Percentiles rank a stretch among this genome's conserved stretches.
Conservation (phyloP, 1,140 invertebrate species). For the Caerostris extrusa region DNA sequence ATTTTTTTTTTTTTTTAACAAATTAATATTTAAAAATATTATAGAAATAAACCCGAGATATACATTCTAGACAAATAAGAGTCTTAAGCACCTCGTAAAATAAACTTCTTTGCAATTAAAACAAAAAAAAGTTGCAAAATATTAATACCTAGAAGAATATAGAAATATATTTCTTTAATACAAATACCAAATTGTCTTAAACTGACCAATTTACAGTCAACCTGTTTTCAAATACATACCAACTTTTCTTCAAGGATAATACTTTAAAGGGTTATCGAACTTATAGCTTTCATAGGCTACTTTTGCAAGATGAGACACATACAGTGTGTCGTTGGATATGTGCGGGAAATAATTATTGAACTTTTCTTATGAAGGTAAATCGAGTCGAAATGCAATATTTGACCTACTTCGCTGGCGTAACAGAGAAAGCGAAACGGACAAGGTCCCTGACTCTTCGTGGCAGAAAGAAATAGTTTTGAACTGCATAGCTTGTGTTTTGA, state of each 20-base stretch:
- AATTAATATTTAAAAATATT: too few species aligned
- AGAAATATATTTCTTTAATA: too few species aligned
- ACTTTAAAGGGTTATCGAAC: slow-evolving; percentile 4
- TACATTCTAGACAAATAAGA: too few species aligned
- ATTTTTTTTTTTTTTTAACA: too few species aligned
- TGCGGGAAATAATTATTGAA: slow-evolving; percentile 13
- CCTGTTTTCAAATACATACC: neutral
- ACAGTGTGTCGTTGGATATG: neutral
- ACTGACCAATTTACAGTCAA: too few species aligned
- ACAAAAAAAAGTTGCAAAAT: too few species aligned
- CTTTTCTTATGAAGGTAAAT: neutral
- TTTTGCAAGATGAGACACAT: neutral
- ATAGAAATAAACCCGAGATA: too few species aligned
- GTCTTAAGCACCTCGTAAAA: too few species aligned
- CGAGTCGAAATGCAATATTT: neutral
- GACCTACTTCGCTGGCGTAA: neutral
- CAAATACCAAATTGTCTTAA: too few species aligned
- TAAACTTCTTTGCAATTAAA: too few species aligned
- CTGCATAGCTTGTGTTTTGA: neutral
- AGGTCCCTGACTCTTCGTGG: neutral
- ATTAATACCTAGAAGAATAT: too few species aligned
- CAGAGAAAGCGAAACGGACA: neutral
- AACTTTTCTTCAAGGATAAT: neutral
- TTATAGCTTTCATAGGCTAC: neutral
- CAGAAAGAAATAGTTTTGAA: neutral